Conservation (phyloP, 2,113 vertebrate genomes). For the Talpa occidentalis region DNA sequence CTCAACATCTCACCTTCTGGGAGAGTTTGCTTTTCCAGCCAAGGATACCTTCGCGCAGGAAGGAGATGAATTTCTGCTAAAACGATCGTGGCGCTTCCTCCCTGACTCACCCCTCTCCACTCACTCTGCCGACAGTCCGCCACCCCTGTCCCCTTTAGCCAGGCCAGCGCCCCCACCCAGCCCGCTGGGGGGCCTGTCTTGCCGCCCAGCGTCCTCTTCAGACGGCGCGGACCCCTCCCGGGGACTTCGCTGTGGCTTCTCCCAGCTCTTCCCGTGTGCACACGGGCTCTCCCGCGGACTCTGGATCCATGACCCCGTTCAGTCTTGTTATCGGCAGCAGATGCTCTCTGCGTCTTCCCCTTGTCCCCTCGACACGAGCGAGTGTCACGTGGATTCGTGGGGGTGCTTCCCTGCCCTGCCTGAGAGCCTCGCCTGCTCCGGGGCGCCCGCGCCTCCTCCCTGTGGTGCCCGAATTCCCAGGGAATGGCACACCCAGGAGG, state of each 20-base stretch:
- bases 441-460: background rate
- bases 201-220: background rate
- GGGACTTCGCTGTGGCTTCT: background rate
- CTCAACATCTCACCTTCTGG: background rate
- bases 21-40: background rate
- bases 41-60: background rate
- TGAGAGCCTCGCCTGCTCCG: background rate
- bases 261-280: no score
- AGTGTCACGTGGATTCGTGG: background rate
- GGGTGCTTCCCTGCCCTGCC: background rate
- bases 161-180: no score
- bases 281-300: background rate
- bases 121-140: background rate
- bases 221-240: background rate
- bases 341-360: background rate
- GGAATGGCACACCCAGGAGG: background rate
- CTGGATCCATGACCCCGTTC: slow-evolving; percentile 14
- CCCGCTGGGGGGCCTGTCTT: no score
- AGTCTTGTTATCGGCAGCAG: background rate
- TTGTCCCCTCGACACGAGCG: background rate
- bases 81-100: background rate
- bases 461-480: background rate
- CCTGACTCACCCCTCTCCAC: background rate
- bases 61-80: background rate
- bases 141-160: background rate